Percentiles rank a stretch among this genome's conserved stretches.
These are phyloP conservation scores for Drosophila aldrichi DNA, from an alignment of 2,888 invertebrate species.

Conservation along the genomic window DNA sequence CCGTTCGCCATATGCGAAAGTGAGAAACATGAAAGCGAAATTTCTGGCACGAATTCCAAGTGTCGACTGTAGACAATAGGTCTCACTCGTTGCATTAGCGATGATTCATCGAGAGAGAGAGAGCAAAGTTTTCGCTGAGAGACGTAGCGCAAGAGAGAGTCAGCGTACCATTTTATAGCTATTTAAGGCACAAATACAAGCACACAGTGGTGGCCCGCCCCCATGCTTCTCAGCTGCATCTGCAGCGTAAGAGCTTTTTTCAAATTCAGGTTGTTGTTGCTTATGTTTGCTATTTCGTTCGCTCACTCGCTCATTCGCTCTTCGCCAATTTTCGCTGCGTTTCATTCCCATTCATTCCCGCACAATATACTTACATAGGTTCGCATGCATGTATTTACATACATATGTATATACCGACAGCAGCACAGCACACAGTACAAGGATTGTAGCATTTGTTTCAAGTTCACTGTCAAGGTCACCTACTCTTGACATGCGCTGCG, in stretches of 20 bases:
- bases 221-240: slow-evolving; percentile 13
- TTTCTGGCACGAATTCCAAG: slow-evolving; percentile 78
- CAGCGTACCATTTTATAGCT: slow-evolving; percentile 17
- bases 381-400: slow-evolving; percentile 2
- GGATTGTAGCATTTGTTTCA: slow-evolving; percentile 86
- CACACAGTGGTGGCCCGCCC: slow-evolving; percentile 5
- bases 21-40: slow-evolving; percentile 77
- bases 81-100: slow-evolving; percentile 48
- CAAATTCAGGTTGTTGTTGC: slow-evolving; percentile 4
- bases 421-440: slow-evolving; percentile 62
- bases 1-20: slow-evolving; percentile 34
- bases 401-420: slow-evolving; percentile 34
- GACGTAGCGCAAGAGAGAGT: too few relatives aligned
- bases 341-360: slow-evolving; percentile 37
- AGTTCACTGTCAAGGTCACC: slow-evolving; percentile 94
- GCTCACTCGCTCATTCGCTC: slow-evolving; percentile 2
- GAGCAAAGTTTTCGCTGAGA: not conserved
- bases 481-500: slow-evolving; percentile 88
- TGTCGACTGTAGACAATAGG: slow-evolving; percentile 69
- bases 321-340: slow-evolving; percentile 4
- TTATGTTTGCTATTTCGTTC: not conserved
- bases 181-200: slow-evolving; percentile 43
- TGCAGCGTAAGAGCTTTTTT: slow-evolving; percentile 39
- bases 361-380: slow-evolving; percentile 12
- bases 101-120: slow-evolving; percentile 66